A percentile compares a stretch with the other conserved stretches of the same genome.
These are phyloP conservation scores for Oscheius sp. DNA, from an alignment of 1,140 invertebrate species.

Conservation along the genomic window DNA sequence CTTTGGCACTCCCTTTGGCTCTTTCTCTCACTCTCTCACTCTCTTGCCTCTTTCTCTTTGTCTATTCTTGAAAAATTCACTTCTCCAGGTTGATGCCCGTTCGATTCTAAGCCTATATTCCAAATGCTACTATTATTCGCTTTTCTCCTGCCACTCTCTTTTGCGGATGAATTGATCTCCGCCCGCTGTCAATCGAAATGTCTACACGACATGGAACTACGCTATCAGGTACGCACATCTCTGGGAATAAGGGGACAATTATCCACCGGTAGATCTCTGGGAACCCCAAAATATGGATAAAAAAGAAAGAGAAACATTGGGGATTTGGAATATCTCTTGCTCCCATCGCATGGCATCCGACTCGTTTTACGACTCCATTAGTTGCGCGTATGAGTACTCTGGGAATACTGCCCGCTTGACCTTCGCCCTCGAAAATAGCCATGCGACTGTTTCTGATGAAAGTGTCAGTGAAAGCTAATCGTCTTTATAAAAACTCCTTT, in stretches of 20 bases:
- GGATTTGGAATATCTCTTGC: too few species aligned
- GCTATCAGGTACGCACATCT: constrained; percentile 19
- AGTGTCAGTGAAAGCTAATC: too few species aligned
- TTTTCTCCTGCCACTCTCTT: background rate
- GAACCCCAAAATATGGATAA: too few species aligned
- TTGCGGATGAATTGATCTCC: constrained; percentile 14
- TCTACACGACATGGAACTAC: constrained; percentile 18
- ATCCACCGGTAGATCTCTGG: too few species aligned
- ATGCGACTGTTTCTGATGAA: background rate
- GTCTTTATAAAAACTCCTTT: too few species aligned
- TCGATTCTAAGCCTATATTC: background rate
- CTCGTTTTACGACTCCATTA: background rate
- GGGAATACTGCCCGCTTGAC: background rate
- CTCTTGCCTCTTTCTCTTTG: background rate
- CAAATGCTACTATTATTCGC: background rate
- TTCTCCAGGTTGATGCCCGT: background rate
- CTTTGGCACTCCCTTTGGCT: background rate
- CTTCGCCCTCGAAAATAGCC: background rate
- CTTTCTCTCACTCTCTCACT: too few species aligned
- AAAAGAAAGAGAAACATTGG: too few species aligned
- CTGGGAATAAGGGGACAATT: too few species aligned
- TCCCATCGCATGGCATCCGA: background rate
- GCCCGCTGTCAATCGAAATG: constrained; percentile 24
- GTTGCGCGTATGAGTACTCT: constrained; percentile 13
- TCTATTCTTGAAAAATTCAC: background rate